Base-by-base conservation (phyloP, 2,113 vertebrate species). In the Anarrhichthys ocellatus region DNA sequence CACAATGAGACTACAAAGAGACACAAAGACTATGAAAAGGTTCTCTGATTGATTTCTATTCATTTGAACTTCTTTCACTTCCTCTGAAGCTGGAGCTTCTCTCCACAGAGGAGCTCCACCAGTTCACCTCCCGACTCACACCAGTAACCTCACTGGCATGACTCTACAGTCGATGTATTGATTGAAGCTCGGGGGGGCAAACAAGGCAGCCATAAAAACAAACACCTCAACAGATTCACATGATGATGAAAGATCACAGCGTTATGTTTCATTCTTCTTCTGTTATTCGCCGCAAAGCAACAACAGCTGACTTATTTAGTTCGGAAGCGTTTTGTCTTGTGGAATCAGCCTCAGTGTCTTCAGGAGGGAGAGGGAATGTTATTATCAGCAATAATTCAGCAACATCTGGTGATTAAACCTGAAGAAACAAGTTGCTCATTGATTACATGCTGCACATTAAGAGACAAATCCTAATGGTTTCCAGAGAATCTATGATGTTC, bases 101-200 rank as follows among this genome's bases (percentile, higher is more conserved):
- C 32, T 5, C 32, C 32, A 34, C 32, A 34, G 32, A 71, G 50
- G 40, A 70, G 38, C 50, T 24, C 34, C 59, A 36, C 22, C 44
- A 7, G 64, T 34, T 78, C 65, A 36, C 40, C 20, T 27, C 65
- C 65, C 14, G 52, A 36, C 59, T 68, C 52, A 14, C 40, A 34
- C 64, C 64, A 9, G 34, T 56, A 6, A 77, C 36, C 63, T 54
- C 56, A 2, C 24, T 8, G 24, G 24, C 27, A 0, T 6, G n/a
- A 61, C 24, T 73, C 24, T 17, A 46, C 58, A 38, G 24, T 73
- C 71, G 20, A 18, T 0, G 27, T 15, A 64, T 75, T 4, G 59
- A 75, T 24, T 2, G 59, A 18, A 48, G 73, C 73, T 63, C 20
- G 13, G n/a, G 42, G 72, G 42, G 58, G 6, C 15, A 74, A 74